Percentiles rank a stretch among this genome's conserved stretches.
Evolutionary conservation across 2,888 invertebrate genomes (phyloP).

Genomic region (Oscheius sp.): DNA sequence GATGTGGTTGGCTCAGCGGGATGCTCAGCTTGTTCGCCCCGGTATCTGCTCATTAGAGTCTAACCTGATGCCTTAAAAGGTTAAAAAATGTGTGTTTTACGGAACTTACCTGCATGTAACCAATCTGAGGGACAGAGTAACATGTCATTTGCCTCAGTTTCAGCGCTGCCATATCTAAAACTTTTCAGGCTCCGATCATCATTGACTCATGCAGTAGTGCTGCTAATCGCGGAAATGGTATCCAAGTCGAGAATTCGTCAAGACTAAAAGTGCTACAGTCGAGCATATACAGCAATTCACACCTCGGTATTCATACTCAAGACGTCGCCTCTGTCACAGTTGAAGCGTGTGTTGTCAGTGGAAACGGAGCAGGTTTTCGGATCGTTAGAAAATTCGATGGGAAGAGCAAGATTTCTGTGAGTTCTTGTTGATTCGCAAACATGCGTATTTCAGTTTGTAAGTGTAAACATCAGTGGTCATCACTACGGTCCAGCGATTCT

Average conservation of each 20-base stretch:
- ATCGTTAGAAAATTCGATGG: constrained; percentile 25
- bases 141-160: no score
- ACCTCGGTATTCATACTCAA: constrained; percentile 4
- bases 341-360: constrained; percentile 32
- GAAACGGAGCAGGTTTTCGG: constrained; percentile 43
- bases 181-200: constrained; percentile 12
- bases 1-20: no score
- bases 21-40: no score
- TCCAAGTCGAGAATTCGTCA: constrained; percentile 1
- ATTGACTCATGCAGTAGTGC: constrained; percentile 27
- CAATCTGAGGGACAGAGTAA: no score
- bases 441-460: constrained; percentile 6
- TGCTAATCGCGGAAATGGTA: constrained; percentile 30
- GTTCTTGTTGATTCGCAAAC: not conserved
- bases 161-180: no score
- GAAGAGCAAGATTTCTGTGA: not conserved
- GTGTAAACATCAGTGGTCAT: constrained; percentile 33
- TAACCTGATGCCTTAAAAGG: no score
- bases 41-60: no score
- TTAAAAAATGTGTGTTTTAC: no score
- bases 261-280: not conserved
- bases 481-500: constrained; percentile 33
- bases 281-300: constrained; percentile 21
- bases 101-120: no score
- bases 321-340: constrained; percentile 1